Base-by-base conservation (phyloP, 2,888 invertebrate species). In the Allophyes oxyacanthae region DNA sequence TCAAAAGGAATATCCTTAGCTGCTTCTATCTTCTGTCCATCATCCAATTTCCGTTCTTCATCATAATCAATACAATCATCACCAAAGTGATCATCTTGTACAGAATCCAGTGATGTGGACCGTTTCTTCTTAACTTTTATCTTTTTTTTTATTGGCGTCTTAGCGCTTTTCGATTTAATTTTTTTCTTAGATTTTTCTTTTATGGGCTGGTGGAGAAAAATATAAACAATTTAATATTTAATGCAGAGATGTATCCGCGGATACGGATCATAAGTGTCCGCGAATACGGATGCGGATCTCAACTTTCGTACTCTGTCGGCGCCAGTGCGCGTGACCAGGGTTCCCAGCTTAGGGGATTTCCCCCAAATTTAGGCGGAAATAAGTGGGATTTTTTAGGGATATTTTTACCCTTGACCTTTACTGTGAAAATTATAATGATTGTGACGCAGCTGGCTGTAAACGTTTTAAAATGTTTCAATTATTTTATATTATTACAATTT, bases 111-210 rank as follows among this genome's bases (percentile, higher is more conserved):
- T n/a, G 69, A 20, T 0, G 15, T 13, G 10, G 46, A 53, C 0
- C 20, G 34, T 9, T 45, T 60, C 40, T 49, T 45, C 26, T 54
- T 49, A 5, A 34, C 36, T 28, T 46, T 67, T 2, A 32, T 45
- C 40, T 60, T 74, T 58, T 40, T 66, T 59, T 72, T 78, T 50
- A 60, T 6, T 32, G 49, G 36, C 8, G 62, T 49, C 43, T 73
- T 77, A 15, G 20, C 42, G 1, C 6, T 15, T 36, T 44, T 64
- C 0, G 43, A 67, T 44, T 66, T 79, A 44, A 53, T 11, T 48
- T 79, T 79, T 52, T 67, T 77, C 50, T 81, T 80, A 0, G 72
- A 6, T 56, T 74, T 73, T 11, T 74, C 67, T 66, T 77, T 69
- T 20, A 56, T 10, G 1, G 61, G 51, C 75, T 78, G 64, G 15